Base-by-base conservation (phyloP, 2,888 invertebrate genomes). In the Chloroclystis v-ata region DNA sequence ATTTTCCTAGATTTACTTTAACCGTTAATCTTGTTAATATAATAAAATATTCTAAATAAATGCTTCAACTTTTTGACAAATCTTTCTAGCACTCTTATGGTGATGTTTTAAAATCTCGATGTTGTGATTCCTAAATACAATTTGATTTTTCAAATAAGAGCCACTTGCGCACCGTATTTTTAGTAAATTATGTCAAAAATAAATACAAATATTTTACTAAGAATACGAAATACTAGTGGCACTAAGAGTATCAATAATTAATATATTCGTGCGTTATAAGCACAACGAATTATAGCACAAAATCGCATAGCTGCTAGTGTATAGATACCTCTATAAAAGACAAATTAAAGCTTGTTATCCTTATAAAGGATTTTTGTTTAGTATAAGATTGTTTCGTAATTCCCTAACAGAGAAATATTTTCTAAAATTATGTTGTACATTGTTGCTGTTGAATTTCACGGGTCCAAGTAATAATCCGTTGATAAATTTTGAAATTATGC, bases 281-380 rank as follows among this genome's bases (percentile, higher is more conserved):
- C 75, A 71, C 76, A 78, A 77, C 75, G 76, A 81, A 78, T 67
- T 61, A 67, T 66, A 69, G 70, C 72, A 78, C 79, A 75, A 78
- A 26, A 67, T 62, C 47, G 62, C 70, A 75, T 73, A 76, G 72
- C 72, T 76, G 75, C 75, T 80, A 82, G 75, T 63, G 59, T 49
- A 69, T 75, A 75, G 70, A 66, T 69, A 82, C 78, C 82, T 83
- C 79, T 72, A 72, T 67, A 76, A 82, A 82, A 82, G 78, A 82
- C 80, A 84, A 57, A 75, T 79, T 75, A 75, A 74, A 59, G 84
- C 82, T 82, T 85, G 84, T 86, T 86, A 85, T 86, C 85, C 86
- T 86, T 82, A 56, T 57, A 72, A 85, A 85, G 85, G 86, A 85
- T 39, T 82, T 82, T 64, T 63, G 69, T 80, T 86, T 73, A 81